These are phyloP conservation scores for Megaceryle alcyon DNA, from an alignment of 2,797 vertebrate species.

Conservation along the genomic window DNA sequence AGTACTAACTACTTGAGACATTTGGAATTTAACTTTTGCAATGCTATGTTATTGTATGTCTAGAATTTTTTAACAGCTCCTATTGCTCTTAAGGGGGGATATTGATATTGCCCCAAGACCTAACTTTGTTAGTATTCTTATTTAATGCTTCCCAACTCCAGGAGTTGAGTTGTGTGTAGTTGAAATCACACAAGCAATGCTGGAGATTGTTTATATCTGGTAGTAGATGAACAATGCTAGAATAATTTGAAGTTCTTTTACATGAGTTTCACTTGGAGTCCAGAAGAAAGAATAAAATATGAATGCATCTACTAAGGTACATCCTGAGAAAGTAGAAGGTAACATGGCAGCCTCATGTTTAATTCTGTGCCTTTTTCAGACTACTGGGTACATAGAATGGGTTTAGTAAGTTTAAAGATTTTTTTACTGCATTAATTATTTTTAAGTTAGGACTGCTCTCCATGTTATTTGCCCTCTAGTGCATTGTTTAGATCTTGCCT, in stretches of 20 bases:
- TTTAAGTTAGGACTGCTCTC: not conserved
- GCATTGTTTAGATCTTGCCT: not conserved
- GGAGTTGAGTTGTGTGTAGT: not conserved
- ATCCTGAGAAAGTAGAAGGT: not conserved
- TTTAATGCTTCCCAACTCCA: not conserved
- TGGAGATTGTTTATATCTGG: not conserved
- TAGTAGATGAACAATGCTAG: not conserved
- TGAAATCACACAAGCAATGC: not conserved
- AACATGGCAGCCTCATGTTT: not conserved
- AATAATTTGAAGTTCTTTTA: not conserved
- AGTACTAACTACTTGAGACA: not conserved
- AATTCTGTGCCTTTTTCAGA: not conserved
- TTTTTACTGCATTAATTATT: not conserved
- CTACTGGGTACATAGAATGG: not conserved
- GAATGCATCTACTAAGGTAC: not conserved
- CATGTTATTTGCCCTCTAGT: not conserved
- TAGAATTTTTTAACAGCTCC: not conserved
- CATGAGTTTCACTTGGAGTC: not conserved
- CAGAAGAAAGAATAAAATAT: not conserved
- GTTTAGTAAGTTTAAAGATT: not conserved
- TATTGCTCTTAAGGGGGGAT: not conserved
- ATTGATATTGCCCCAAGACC: not conserved
- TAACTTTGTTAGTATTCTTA: not conserved
- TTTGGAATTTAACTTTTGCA: not conserved
- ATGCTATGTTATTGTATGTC: not conserved